phyloP scores from a whole-genome alignment of 2,113 vertebrate genomes.

The Ciconia maguari region DNA sequence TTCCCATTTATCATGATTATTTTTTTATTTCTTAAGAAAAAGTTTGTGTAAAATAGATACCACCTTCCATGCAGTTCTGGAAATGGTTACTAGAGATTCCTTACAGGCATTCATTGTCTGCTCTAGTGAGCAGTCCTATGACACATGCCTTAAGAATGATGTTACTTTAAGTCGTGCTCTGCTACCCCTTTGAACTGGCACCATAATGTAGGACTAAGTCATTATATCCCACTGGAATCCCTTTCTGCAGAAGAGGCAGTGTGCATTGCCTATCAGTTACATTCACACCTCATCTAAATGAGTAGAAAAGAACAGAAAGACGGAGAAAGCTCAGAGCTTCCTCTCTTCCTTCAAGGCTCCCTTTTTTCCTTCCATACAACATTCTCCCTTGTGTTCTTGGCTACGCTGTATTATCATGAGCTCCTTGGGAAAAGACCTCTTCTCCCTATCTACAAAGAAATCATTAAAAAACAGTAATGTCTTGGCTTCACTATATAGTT shows the following conservation, averaged over 20 bases:
- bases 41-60: not conserved
- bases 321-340: constrained; percentile 10
- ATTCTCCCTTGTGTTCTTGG: constrained; percentile 36
- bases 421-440: constrained; percentile 57
- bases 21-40: not conserved
- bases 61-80: not conserved
- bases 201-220: not conserved
- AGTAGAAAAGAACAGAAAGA: constrained; percentile 20
- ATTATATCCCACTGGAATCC: not conserved
- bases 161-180: not conserved
- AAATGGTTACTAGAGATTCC: not conserved
- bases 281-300: constrained; percentile 16
- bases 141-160: not conserved
- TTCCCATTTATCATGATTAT: not conserved
- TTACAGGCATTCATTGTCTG: not conserved
- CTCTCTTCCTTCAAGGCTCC: constrained; percentile 16
- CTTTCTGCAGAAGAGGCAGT: not conserved
- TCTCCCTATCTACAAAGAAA: constrained; percentile 50
- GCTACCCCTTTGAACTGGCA: not conserved
- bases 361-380: constrained; percentile 6
- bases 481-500: constrained; percentile 36
- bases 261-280: not conserved
- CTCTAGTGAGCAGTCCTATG: not conserved
- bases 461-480: constrained; percentile 27
- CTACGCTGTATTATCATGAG: not conserved